A percentile compares a stretch with the other conserved stretches of the same genome.
Evolutionary conservation across 2,797 vertebrate species (phyloP).

Genomic region (Xiphorhynchus erythropygius): DNA sequence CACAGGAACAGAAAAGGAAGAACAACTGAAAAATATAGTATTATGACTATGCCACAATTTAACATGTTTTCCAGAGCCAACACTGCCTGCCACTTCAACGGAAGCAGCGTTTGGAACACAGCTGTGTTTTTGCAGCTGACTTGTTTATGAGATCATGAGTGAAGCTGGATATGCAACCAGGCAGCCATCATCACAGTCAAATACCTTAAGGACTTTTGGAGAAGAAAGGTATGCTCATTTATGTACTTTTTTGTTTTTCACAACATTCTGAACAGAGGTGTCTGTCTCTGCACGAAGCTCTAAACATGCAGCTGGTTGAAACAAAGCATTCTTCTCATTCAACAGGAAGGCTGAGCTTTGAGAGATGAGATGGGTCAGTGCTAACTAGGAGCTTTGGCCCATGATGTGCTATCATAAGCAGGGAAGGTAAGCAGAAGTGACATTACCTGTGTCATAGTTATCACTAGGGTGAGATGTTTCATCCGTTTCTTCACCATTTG

Average conservation of each 20-base stretch:
- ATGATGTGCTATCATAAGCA: not conserved
- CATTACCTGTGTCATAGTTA: conserved; percentile 94
- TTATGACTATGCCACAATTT: not conserved
- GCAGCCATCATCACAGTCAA: not conserved
- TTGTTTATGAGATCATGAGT: not conserved
- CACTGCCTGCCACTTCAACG: not conserved
- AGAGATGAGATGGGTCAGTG: not conserved
- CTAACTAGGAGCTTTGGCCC: not conserved
- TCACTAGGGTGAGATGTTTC: conserved; percentile 89
- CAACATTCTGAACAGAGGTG: not conserved
- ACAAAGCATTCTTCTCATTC: not conserved
- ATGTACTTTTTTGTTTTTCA: not conserved
- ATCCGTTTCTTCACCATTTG: conserved; percentile 88
- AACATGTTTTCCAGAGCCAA: not conserved
- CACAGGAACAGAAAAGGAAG: not conserved
- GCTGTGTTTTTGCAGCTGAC: not conserved
- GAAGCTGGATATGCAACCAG: not conserved
- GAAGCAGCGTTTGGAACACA: not conserved
- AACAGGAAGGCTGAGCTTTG: not conserved
- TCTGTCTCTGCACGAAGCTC: not conserved
- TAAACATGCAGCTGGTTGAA: not conserved
- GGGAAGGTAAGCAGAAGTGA: not conserved
- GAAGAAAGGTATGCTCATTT: not conserved
- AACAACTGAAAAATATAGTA: not conserved
- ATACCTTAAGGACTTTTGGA: not conserved